phyloP scores from a whole-genome alignment of 2,888 invertebrate species.

The Conops quadrifasciatus region DNA sequence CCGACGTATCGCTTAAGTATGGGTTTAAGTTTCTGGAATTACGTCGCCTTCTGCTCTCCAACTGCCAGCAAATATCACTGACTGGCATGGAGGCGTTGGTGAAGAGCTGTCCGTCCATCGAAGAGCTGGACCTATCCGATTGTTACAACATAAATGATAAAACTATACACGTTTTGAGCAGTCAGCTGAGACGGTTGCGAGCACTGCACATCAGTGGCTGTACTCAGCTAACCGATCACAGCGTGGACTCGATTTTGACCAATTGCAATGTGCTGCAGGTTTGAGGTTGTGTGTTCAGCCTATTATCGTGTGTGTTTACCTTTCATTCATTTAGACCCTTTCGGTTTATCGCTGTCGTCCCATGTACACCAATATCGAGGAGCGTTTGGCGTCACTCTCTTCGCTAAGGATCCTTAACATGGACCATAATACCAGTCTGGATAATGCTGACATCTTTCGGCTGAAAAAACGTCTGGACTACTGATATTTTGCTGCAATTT shows the following conservation, averaged over 20 bases:
- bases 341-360: conserved; percentile 60
- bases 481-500: conserved; percentile 63
- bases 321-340: conserved; percentile 47
- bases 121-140: conserved; percentile 73
- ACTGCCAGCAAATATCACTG: conserved; percentile 76
- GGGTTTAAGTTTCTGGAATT: conserved; percentile 75
- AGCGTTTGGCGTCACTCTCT: conserved; percentile 54
- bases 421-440: conserved; percentile 57
- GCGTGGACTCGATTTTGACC: conserved; percentile 66
- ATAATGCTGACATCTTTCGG: conserved; percentile 59
- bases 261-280: conserved; percentile 66
- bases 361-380: conserved; percentile 62
- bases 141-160: conserved; percentile 76
- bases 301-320: not conserved
- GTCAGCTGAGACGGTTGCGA: conserved; percentile 62
- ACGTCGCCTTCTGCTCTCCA: conserved; percentile 70
- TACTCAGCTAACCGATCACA: conserved; percentile 68
- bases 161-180: conserved; percentile 67
- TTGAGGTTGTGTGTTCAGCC: not conserved
- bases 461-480: conserved; percentile 61
- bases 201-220: conserved; percentile 66
- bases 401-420: conserved; percentile 59
- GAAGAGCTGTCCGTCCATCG: conserved; percentile 75
- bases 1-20: conserved; percentile 76
- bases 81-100: conserved; percentile 73